These are phyloP conservation scores for Serripes groenlandicus DNA, from an alignment of 2,888 invertebrate species.

Conservation along the genomic window DNA sequence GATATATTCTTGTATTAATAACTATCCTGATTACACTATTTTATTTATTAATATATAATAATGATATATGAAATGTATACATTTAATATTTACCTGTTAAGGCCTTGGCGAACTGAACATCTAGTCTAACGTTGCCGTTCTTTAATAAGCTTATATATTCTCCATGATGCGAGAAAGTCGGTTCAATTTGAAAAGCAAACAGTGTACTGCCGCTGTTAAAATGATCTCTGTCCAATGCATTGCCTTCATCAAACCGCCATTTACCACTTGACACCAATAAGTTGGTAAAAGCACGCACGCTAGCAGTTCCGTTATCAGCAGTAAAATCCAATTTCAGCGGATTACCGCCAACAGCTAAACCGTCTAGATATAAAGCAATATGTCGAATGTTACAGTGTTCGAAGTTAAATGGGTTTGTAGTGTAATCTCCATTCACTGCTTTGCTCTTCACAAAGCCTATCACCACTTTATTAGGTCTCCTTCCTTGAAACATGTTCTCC, in stretches of 20 bases:
- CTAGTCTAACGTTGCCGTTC: neutral
- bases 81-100: conserved; percentile 6
- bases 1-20: too few species aligned
- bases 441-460: conserved; percentile 50
- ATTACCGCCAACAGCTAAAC: conserved; percentile 49
- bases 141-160: conserved; percentile 12
- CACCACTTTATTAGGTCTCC: conserved; percentile 34
- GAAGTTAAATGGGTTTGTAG: conserved; percentile 60
- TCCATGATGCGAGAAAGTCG: conserved; percentile 31
- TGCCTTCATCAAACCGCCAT: conserved; percentile 32
- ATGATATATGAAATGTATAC: neutral
- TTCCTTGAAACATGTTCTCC: conserved; percentile 55
- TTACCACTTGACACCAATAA: conserved; percentile 34
- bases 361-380: conserved; percentile 50
- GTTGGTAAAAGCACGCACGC: conserved; percentile 40
- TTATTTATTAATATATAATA: too few species aligned
- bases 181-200: conserved; percentile 30
- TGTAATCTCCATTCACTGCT: conserved; percentile 43
- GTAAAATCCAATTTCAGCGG: conserved; percentile 44
- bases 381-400: conserved; percentile 46
- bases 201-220: conserved; percentile 12
- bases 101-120: neutral
- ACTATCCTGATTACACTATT: too few species aligned
- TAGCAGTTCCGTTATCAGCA: conserved; percentile 11
- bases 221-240: conserved; percentile 9